phyloP scores from a whole-genome alignment of 2,888 invertebrate species.

The Metallyticus violacea region DNA sequence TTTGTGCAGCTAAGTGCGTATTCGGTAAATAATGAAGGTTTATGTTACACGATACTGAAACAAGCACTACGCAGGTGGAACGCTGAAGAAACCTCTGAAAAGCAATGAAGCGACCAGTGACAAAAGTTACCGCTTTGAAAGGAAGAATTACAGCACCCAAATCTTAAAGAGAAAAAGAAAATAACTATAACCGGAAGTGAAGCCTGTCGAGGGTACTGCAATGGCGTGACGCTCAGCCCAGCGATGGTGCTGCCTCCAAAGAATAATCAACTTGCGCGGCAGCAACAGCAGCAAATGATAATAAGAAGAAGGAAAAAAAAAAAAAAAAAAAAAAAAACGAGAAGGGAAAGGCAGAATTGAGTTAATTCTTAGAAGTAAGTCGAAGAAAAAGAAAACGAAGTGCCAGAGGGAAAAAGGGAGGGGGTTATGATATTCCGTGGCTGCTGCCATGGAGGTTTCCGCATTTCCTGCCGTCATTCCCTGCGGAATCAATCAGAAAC shows the following conservation, averaged over 20 bases:
- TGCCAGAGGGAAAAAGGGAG: background rate
- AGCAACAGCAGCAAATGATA: background rate
- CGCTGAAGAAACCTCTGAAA: background rate
- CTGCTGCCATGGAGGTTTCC: constrained; percentile 3
- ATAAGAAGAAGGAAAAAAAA: too few relatives aligned
- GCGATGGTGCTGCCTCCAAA: background rate
- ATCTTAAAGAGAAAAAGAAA: background rate
- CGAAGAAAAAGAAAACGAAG: background rate
- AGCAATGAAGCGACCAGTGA: background rate
- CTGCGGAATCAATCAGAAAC: constrained; percentile 28
- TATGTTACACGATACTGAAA: too few relatives aligned
- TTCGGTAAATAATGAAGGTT: too few relatives aligned
- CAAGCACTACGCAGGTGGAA: too few relatives aligned
- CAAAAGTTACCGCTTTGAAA: background rate
- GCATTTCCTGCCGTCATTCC: constrained; percentile 29
- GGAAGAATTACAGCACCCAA: background rate
- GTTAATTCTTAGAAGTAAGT: constrained; percentile 22
- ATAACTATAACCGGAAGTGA: constrained; percentile 14
- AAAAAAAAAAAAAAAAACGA: background rate
- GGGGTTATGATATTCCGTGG: constrained; percentile 10
- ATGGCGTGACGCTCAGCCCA: background rate
- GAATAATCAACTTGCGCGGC: background rate
- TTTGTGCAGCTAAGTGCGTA: too few relatives aligned
- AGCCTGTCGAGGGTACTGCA: background rate
- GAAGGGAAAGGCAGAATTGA: constrained; percentile 15